Evolutionary conservation across 2,113 vertebrate species (phyloP).

Genomic region (Neogale vison): DNA sequence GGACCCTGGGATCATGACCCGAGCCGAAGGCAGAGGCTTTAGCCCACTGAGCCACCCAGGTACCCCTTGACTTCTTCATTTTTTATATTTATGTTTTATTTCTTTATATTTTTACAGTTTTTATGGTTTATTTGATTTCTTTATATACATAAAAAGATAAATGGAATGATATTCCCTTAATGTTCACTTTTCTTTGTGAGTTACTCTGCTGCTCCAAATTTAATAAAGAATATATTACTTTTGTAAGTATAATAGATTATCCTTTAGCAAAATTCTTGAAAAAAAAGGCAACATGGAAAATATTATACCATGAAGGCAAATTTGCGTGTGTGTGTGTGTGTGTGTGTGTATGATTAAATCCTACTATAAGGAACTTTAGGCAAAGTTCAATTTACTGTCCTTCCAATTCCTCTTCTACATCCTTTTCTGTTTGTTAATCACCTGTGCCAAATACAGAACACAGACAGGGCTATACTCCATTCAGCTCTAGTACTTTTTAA

Average conservation of each 20-base stretch:
- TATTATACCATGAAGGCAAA: neutral
- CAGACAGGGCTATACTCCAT: neutral
- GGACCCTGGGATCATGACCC: too few species aligned
- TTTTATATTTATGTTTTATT: too few species aligned
- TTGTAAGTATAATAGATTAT: neutral
- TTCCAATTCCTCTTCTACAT: neutral
- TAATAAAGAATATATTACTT: neutral
- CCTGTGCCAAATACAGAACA: neutral
- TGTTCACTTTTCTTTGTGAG: neutral
- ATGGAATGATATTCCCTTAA: neutral
- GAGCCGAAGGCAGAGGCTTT: too few species aligned
- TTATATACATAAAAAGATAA: neutral
- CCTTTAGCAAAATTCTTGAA: neutral
- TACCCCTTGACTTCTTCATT: neutral
- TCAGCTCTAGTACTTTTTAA: neutral
- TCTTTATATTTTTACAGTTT: neutral
- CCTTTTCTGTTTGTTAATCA: neutral
- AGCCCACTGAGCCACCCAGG: too few species aligned
- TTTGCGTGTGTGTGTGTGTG: too few species aligned
- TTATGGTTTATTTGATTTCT: neutral
- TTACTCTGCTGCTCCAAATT: neutral
- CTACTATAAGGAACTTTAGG: neutral
- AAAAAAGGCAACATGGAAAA: neutral
- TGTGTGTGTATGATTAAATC: neutral
- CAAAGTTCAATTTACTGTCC: neutral